phyloP scores from a whole-genome alignment of 2,888 invertebrate genomes.

The Pristionchus entomophagus region DNA sequence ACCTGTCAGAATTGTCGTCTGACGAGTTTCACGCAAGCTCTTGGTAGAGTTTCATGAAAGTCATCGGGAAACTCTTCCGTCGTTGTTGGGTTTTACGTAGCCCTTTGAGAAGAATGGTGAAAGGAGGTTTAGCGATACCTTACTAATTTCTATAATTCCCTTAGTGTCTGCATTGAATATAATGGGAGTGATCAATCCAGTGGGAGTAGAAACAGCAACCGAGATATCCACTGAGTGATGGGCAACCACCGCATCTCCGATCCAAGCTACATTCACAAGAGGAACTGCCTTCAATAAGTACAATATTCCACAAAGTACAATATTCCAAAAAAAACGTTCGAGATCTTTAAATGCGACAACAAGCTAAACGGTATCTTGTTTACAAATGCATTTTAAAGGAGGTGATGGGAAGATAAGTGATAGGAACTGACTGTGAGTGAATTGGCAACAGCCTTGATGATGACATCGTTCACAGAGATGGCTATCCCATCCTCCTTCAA shows the following conservation, averaged over 20 bases:
- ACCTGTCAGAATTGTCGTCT: too few relatives aligned
- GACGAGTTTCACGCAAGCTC: too few relatives aligned
- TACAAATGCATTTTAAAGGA: background rate
- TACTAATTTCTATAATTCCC: slow-evolving; percentile 79
- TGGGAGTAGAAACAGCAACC: slow-evolving; percentile 82
- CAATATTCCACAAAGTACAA: slow-evolving; percentile 76
- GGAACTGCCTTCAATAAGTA: slow-evolving; percentile 72
- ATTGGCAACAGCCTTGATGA: slow-evolving; percentile 82
- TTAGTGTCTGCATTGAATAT: slow-evolving; percentile 81
- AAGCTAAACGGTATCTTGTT: background rate
- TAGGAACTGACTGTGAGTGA: slow-evolving; percentile 78
- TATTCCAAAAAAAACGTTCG: background rate
- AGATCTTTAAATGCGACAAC: background rate
- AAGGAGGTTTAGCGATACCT: too few relatives aligned
- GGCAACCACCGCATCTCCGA: slow-evolving; percentile 65
- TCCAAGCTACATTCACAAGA: slow-evolving; percentile 77
- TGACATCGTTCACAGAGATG: slow-evolving; percentile 83
- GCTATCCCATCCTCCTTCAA: slow-evolving; percentile 72
- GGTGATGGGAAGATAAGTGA: background rate
- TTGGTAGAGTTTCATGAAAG: too few relatives aligned
- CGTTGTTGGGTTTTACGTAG: too few relatives aligned
- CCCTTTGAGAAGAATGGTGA: too few relatives aligned
- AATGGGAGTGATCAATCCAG: slow-evolving; percentile 93
- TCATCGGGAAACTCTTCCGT: too few relatives aligned
- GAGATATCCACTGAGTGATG: slow-evolving; percentile 80